Conservation (phyloP, 2,113 vertebrate genomes). For the Gambusia affinis region DNA sequence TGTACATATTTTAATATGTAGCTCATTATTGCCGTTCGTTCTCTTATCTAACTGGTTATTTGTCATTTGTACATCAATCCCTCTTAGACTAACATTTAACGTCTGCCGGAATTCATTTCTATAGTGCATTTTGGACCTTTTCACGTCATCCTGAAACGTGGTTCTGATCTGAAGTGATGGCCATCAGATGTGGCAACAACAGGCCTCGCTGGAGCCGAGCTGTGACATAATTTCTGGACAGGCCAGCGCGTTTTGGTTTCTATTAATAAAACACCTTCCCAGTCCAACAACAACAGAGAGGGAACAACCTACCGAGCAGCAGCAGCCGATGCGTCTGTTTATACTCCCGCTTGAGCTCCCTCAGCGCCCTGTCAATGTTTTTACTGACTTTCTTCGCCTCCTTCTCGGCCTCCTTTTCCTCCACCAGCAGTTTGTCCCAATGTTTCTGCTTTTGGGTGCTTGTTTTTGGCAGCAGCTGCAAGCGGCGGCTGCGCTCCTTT, state of each 20-base stretch:
- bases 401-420: conserved; percentile 91
- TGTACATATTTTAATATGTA: too few relatives aligned
- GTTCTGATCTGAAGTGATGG: conserved; percentile 18
- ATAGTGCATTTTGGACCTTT: conserved; percentile 47
- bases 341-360: conserved; percentile 92
- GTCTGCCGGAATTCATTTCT: background rate
- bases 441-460: conserved; percentile 83
- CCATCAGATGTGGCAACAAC: conserved; percentile 57
- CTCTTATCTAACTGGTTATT: too few relatives aligned
- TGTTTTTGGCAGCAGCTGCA: conserved; percentile 77
- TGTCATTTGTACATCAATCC: too few relatives aligned
- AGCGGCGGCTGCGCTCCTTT: conserved; percentile 75
- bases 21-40: too few relatives aligned
- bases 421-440: conserved; percentile 89
- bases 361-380: conserved; percentile 89
- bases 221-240: conserved; percentile 56
- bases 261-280: conserved; percentile 50
- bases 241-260: conserved; percentile 51
- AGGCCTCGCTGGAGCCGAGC: conserved; percentile 51
- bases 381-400: conserved; percentile 93
- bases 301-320: conserved; percentile 87
- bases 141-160: conserved; percentile 15
- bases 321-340: conserved; percentile 94
- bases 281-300: conserved; percentile 35
- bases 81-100: background rate